Percentiles rank a stretch among this genome's conserved stretches.
phyloP scores from a whole-genome alignment of 2,113 vertebrate species.

The Aphelocoma coerulescens region DNA sequence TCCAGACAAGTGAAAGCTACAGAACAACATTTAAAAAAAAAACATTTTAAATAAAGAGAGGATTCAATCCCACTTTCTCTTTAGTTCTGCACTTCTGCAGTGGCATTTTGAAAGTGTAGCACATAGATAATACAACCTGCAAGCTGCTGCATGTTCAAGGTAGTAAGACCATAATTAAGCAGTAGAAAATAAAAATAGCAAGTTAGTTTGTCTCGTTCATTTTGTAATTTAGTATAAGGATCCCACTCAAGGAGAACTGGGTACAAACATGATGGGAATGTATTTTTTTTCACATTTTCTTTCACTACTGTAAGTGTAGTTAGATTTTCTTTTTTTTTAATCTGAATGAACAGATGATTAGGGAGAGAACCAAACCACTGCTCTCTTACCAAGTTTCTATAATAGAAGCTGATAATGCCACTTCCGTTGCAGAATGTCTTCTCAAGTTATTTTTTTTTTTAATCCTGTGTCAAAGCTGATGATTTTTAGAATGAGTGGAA shows the following conservation, averaged over 20 bases:
- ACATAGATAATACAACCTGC: background rate
- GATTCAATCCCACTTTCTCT: background rate
- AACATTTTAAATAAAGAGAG: background rate
- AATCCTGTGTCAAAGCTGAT: background rate
- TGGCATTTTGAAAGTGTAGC: background rate
- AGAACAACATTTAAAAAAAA: background rate
- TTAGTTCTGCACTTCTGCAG: background rate
- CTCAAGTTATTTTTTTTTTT: background rate
- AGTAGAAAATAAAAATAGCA: background rate
- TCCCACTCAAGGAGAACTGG: background rate
- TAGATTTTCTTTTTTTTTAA: background rate
- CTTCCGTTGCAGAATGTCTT: background rate
- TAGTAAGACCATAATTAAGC: background rate
- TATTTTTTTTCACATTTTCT: background rate
- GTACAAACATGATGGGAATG: background rate
- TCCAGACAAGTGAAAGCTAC: background rate
- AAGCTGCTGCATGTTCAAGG: background rate
- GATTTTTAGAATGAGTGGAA: background rate
- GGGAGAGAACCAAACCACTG: background rate
- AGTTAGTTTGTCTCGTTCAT: background rate
- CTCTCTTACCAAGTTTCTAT: background rate
- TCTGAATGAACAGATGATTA: background rate
- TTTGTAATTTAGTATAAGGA: background rate
- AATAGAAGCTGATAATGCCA: background rate
- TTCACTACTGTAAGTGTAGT: background rate